phyloP scores from a whole-genome alignment of 2,113 vertebrate species.

The Oreochromis niloticus region DNA sequence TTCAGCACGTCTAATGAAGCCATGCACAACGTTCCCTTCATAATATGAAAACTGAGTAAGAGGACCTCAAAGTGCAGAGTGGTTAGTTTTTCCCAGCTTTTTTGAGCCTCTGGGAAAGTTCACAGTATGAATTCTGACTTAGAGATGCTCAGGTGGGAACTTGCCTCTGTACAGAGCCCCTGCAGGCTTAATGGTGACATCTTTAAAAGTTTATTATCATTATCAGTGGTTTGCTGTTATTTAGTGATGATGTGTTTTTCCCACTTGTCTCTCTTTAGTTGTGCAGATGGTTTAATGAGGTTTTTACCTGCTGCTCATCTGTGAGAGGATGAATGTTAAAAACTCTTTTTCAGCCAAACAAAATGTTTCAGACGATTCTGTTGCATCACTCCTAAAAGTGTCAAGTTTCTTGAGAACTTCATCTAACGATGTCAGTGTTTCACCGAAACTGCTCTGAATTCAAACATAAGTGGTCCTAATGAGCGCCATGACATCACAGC shows the following conservation, averaged over 20 bases:
- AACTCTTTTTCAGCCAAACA: not conserved
- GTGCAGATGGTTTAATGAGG: not conserved
- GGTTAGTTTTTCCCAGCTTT: not conserved
- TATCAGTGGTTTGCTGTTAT: not conserved
- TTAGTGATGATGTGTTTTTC: not conserved
- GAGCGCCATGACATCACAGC: not conserved
- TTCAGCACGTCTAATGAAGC: fast-evolving
- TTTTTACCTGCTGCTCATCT: not conserved
- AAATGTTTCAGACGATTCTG: not conserved
- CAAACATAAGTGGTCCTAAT: not conserved
- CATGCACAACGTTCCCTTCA: not conserved
- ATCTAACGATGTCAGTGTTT: not conserved
- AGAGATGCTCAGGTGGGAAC: not conserved
- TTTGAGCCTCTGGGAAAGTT: not conserved
- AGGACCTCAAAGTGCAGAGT: fast-evolving
- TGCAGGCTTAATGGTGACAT: not conserved
- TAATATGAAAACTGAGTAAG: not conserved
- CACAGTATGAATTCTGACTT: not conserved
- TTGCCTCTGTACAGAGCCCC: not conserved
- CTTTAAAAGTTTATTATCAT: fast-evolving
- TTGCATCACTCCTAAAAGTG: not conserved
- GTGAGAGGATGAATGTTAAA: not conserved
- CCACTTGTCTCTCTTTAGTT: not conserved
- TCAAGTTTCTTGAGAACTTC: not conserved
- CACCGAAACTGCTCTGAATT: fast-evolving